These are phyloP conservation scores for Scelioninae gen. 1 DNA, from an alignment of 2,888 invertebrate genomes.

Conservation along the genomic window DNA sequence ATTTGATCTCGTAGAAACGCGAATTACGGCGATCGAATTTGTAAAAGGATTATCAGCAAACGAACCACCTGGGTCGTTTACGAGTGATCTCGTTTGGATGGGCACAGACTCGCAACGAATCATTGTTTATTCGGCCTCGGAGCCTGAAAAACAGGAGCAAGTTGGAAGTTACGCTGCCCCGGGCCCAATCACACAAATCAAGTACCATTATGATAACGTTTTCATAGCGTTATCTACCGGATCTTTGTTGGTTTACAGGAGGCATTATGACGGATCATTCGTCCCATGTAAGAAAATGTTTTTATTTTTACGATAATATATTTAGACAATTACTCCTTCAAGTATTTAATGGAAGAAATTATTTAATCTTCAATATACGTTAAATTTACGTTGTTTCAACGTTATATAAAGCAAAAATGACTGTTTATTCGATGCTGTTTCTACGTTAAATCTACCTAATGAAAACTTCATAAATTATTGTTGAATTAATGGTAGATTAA, in stretches of 20 bases:
- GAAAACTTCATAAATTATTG: no score
- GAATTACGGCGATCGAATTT: constrained; percentile 93
- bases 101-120: constrained; percentile 94
- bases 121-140: constrained; percentile 92
- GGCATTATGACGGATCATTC: constrained; percentile 90
- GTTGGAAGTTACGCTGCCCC: constrained; percentile 89
- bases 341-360: no score
- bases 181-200: constrained; percentile 90
- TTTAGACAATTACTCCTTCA: neutral
- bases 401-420: no score
- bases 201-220: constrained; percentile 93
- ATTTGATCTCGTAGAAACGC: constrained; percentile 92
- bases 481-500: no score
- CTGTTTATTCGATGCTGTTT: no score
- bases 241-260: constrained; percentile 89
- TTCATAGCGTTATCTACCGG: constrained; percentile 95
- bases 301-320: neutral
- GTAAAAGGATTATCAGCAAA: constrained; percentile 87
- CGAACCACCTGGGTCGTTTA: constrained; percentile 82
- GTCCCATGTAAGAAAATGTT: constrained; percentile 53
- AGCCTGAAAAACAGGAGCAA: constrained; percentile 93
- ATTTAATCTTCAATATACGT: no score
- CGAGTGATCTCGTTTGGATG: constrained; percentile 94
- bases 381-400: no score
- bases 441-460: no score